Evolutionary conservation across 2,113 vertebrate genomes (phyloP).

Genomic region (Paramormyrops kingsleyae): DNA sequence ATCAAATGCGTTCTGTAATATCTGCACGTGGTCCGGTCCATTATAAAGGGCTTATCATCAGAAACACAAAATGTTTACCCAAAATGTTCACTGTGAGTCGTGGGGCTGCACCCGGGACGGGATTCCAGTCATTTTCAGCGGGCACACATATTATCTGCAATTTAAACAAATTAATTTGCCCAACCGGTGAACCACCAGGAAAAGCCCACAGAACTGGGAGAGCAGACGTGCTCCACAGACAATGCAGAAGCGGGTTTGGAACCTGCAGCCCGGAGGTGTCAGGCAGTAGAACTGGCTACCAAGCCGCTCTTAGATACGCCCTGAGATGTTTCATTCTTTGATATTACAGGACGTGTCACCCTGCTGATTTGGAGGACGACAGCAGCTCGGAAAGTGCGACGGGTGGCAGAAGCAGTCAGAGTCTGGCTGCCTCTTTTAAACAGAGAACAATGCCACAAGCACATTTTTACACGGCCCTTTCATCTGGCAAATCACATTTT

Average conservation of each 20-base stretch:
- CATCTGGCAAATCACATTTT: conserved; percentile 62
- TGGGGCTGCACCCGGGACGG: neutral
- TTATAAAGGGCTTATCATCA: neutral
- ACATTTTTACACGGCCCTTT: conserved; percentile 47
- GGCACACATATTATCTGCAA: neutral
- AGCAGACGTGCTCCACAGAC: neutral
- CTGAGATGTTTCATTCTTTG: neutral
- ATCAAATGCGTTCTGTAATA: neutral
- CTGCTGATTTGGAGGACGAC: neutral
- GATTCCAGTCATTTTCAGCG: neutral
- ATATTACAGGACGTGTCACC: neutral
- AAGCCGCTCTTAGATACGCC: neutral
- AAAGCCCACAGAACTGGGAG: neutral
- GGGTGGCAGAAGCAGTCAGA: neutral
- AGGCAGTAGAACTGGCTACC: neutral
- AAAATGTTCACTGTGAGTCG: neutral
- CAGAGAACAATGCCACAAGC: neutral
- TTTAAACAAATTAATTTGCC: neutral
- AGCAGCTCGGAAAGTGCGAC: neutral
- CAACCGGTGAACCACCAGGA: neutral
- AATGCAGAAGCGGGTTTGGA: neutral
- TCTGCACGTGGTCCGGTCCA: neutral
- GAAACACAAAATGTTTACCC: neutral
- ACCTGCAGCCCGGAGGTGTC: neutral
- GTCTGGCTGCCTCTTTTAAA: neutral